A percentile compares a stretch with the other conserved stretches of the same genome.
Conservation (phyloP, 2,113 vertebrate genomes). For the Callithrix jacchus region DNA sequence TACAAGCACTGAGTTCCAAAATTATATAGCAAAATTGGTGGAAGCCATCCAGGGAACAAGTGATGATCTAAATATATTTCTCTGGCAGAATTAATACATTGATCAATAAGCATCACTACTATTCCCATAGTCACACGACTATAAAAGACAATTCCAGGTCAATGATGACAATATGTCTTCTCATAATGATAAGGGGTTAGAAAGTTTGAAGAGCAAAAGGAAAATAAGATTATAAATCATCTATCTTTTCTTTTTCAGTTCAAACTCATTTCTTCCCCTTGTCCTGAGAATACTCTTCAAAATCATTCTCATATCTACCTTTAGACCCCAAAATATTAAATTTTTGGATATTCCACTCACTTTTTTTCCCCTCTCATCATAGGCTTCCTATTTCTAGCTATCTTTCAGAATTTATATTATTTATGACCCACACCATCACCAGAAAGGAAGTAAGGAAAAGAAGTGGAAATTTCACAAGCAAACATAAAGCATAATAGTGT, state of each 20-base stretch:
- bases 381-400: neutral
- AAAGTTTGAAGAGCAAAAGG: conserved; percentile 22
- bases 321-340: neutral
- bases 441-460: conserved; percentile 44
- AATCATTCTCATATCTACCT: neutral
- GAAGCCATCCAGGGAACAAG: conserved; percentile 14
- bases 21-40: neutral
- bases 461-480: conserved; percentile 40
- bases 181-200: neutral
- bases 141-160: neutral
- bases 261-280: neutral
- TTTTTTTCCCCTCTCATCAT: neutral
- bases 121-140: neutral
- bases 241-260: conserved; percentile 23
- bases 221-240: conserved; percentile 19
- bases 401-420: conserved; percentile 29
- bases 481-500: neutral
- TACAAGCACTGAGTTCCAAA: neutral
- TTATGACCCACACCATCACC: neutral
- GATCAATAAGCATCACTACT: neutral
- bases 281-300: neutral
- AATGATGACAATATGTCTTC: neutral
- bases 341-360: conserved; percentile 5
- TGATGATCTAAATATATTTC: neutral
- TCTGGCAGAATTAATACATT: neutral